These are phyloP conservation scores for Meda fulgida DNA, from an alignment of 2,797 vertebrate species.

Conservation along the genomic window DNA sequence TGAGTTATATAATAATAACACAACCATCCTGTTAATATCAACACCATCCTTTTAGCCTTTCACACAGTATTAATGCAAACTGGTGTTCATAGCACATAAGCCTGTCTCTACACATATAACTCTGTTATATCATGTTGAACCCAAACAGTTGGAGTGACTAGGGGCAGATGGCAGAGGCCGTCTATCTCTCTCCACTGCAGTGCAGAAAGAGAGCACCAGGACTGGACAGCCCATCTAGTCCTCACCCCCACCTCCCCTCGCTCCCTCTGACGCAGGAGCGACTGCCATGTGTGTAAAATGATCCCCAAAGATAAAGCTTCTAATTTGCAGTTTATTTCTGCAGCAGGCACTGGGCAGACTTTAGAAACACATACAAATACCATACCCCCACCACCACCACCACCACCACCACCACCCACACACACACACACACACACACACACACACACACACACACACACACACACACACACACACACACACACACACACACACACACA, in stretches of 20 bases:
- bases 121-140: constrained; percentile 40
- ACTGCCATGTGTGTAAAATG: constrained; percentile 68
- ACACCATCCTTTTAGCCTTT: constrained; percentile 39
- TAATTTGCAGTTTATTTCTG: constrained; percentile 79
- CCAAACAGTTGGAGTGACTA: constrained; percentile 51
- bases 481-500: constrained; percentile 47
- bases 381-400: constrained; percentile 44
- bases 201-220: constrained; percentile 28
- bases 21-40: constrained; percentile 30
- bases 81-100: constrained; percentile 29
- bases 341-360: constrained; percentile 78
- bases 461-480: constrained; percentile 53
- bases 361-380: constrained; percentile 54
- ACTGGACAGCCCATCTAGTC: constrained; percentile 17
- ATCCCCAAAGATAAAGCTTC: constrained; percentile 73
- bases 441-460: constrained; percentile 54
- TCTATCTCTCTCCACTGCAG: background rate
- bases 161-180: constrained; percentile 45
- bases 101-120: constrained; percentile 31
- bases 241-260: constrained; percentile 46
- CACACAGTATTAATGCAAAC: constrained; percentile 40
- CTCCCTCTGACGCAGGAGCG: constrained; percentile 48
- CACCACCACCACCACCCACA: too few relatives aligned
- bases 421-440: constrained; percentile 55
- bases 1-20: constrained; percentile 39